Percentiles rank a stretch among this genome's conserved stretches.
Evolutionary conservation across 2,888 invertebrate genomes (phyloP).

Genomic region (Zootermopsis nevadensis): DNA sequence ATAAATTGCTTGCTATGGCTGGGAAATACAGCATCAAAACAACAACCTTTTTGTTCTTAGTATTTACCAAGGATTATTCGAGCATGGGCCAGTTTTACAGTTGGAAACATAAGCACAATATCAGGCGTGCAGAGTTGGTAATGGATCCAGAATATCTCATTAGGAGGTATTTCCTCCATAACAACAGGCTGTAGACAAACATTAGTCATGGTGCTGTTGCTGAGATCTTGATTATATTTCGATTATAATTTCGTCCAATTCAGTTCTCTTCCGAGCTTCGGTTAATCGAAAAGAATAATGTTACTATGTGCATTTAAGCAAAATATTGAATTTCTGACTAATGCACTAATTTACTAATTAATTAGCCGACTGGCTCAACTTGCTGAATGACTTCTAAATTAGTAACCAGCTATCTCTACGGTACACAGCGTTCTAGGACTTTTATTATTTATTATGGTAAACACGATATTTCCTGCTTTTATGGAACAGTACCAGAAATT

Average conservation of each 20-base stretch:
- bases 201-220: not conserved
- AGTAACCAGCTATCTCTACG: too few relatives aligned
- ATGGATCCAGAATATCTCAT: not conserved
- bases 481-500: too few relatives aligned
- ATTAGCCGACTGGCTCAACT: too few relatives aligned
- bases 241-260: not conserved
- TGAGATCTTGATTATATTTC: not conserved
- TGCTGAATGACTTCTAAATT: too few relatives aligned
- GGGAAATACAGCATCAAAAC: not conserved
- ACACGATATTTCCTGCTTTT: too few relatives aligned
- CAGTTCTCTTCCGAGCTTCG: too few relatives aligned
- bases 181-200: not conserved
- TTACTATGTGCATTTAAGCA: not conserved
- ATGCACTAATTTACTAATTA: too few relatives aligned
- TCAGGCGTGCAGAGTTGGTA: not conserved
- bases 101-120: constrained; percentile 24
- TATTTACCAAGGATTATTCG: not conserved
- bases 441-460: too few relatives aligned
- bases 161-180: not conserved
- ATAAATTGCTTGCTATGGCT: not conserved
- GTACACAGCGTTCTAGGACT: too few relatives aligned
- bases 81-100: constrained; percentile 33
- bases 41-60: not conserved
- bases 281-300: not conserved
- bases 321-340: too few relatives aligned